phyloP scores from a whole-genome alignment of 1,140 invertebrate genomes.

The Listronotus bonariensis region DNA sequence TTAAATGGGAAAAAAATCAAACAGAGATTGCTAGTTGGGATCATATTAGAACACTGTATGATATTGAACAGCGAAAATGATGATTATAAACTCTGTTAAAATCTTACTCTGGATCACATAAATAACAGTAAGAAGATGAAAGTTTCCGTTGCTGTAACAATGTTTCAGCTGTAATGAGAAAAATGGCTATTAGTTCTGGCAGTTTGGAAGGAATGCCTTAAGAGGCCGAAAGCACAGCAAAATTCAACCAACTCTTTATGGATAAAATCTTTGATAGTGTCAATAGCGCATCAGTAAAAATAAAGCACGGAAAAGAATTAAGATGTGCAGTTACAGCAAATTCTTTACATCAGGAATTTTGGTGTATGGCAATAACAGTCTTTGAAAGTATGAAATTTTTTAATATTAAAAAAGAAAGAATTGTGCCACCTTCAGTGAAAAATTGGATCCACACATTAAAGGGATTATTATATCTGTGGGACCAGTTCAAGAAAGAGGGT shows the following conservation, averaged over 20 bases:
- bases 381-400: not conserved
- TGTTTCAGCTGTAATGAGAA: constrained; percentile 21
- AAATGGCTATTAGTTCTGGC: too few relatives aligned
- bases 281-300: not conserved
- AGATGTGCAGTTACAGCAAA: not conserved
- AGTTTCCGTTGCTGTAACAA: constrained; percentile 16
- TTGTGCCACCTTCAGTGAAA: constrained; percentile 24
- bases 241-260: constrained; percentile 5
- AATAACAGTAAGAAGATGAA: constrained; percentile 25
- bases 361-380: not conserved
- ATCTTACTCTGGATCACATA: constrained; percentile 14
- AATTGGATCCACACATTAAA: constrained; percentile 27
- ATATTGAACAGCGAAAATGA: constrained; percentile 8
- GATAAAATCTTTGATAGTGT: constrained; percentile 31
- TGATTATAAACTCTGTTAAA: constrained; percentile 18
- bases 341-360: too few relatives aligned
- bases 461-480: constrained; percentile 20
- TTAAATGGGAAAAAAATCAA: not conserved
- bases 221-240: not conserved
- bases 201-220: too few relatives aligned
- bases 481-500: constrained; percentile 13
- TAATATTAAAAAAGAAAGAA: not conserved
- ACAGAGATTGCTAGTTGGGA: constrained; percentile 6
- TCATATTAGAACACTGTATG: constrained; percentile 11
- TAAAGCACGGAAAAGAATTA: not conserved